Base-by-base conservation (phyloP, 2,113 vertebrate genomes). In the Isurus oxyrinchus region DNA sequence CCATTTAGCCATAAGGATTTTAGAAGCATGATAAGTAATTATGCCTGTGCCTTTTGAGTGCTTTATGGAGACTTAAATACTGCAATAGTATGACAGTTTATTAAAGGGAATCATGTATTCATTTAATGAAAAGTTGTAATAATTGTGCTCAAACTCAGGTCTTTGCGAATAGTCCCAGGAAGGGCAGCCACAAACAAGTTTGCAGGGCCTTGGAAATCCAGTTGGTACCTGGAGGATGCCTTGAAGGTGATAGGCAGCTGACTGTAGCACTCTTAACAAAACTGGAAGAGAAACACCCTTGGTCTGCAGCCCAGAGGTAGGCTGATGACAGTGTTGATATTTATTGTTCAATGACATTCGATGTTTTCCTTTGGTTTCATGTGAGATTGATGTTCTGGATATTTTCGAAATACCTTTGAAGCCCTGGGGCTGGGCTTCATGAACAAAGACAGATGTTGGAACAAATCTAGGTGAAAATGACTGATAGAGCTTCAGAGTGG, bases 281-380 rank as follows among this genome's bases (percentile, higher is more conserved):
- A 98, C 98, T 97, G 96, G 98, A 98, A 98, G 98, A 98, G 98
- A 97, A 98, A 98, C 97, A 97, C 97, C 98, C 98, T 97, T 97
- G 98, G 98, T 98, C 98, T 97, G 96, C 98, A 97, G 98, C 99
- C 98, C 98, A 98, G 98, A 98, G 99, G 98, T 98, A 98, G 98
- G 98, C 97, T 97, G 97, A 98, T 98, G 98, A 98, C 98, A 98
- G 98, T 98, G 97, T 96, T 98, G 97, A 98, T 98, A 98, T 98
- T 98, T 98, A 98, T 99, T 99, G 98, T 98, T 99, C 98, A 98
- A 98, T 99, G 98, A 98, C 98, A 99, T 99, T 99, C 98, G 97
- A 98, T 98, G 98, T 98, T 98, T 99, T 98, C 98, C 98, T 99
- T 99, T 98, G 98, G 98, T 99, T 99, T 98, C 98, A 98, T 98